Percentiles rank a stretch among this genome's conserved stretches.
phyloP scores from a whole-genome alignment of 2,888 invertebrate species.

The Ariolimax columbianus region DNA sequence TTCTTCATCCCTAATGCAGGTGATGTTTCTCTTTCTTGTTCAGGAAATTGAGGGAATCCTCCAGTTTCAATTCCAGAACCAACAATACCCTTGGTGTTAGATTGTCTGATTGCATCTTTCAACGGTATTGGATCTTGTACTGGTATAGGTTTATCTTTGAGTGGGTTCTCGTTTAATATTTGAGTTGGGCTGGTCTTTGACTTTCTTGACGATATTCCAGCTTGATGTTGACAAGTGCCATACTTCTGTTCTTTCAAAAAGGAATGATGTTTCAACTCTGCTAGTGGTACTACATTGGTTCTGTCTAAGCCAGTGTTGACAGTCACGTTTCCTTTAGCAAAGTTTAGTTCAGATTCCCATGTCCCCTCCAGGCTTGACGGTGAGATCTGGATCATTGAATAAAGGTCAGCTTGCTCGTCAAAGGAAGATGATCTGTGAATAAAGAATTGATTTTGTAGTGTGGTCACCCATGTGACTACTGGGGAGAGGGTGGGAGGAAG shows the following conservation, averaged over 20 bases:
- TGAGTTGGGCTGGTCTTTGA: not conserved
- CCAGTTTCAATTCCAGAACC: not conserved
- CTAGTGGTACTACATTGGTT: slow-evolving; percentile 49
- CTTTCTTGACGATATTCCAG: not conserved
- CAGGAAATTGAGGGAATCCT: slow-evolving; percentile 25
- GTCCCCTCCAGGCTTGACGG: slow-evolving; percentile 4
- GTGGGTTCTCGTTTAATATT: slow-evolving; percentile 39
- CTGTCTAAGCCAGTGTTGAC: slow-evolving; percentile 40
- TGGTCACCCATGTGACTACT: too few relatives aligned
- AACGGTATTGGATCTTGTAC: slow-evolving; percentile 32
- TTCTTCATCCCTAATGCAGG: slow-evolving; percentile 20
- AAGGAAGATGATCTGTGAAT: slow-evolving; percentile 36
- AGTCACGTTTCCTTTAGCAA: not conserved
- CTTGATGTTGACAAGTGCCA: not conserved
- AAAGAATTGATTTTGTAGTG: not conserved
- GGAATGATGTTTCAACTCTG: not conserved
- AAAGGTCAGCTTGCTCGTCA: slow-evolving; percentile 20
- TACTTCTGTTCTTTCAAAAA: not conserved
- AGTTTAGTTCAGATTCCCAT: not conserved
- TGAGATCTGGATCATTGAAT: not conserved
- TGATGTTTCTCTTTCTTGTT: slow-evolving; percentile 27
- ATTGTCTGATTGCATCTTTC: slow-evolving; percentile 36
- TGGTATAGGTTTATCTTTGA: slow-evolving; percentile 46
- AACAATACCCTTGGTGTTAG: not conserved
- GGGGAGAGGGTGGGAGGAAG: too few relatives aligned